Base-by-base conservation (phyloP, 2,797 vertebrate genomes). In the Thunnus albacares region DNA sequence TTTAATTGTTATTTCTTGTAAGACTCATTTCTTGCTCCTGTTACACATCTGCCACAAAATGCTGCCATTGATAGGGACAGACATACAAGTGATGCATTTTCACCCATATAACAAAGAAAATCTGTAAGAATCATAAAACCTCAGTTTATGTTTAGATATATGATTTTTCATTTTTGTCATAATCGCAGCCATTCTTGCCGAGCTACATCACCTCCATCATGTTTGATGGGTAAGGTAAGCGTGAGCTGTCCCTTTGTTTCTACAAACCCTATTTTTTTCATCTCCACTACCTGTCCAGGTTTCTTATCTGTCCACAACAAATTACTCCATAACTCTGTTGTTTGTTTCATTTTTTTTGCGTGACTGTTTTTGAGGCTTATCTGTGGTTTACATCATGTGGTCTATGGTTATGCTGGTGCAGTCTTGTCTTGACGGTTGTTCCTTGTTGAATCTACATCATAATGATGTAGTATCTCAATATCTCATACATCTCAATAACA, bases 271-370 rank as follows among this genome's bases (percentile, higher is more conserved):
- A 2, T 24, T 8, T 80, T 57, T 66, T 49, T 26, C 55, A 11
- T 61, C 33, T 57, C 22, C 5, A 53, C 43, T 76, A 59, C 64
- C 47, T 59, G 35, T 17, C 64, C 30, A 80, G 53, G 61, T 47
- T 30, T 30, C 28, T 76, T 63, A 78, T 87, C 81, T 53, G 17
- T 74, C n/a, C 28, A 78, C 26, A 63, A 67, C 70, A 80, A 80
- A 75, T 55, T 49, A 49, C 67, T 49, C 15, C 53, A 75, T 55
- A 65, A 56, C 63, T 56, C 53, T 47, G 30, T 22, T 38, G 47
- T 62, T 45, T 57, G 49, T 22, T 49, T 14, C 41, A 1, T 14
- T 51, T 22, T 65, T 66, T 53, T 75, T 62, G 56, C 9, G 1
- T 60, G 17, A 52, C 13, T 52, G n/a, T 56, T 77, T 75, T 71